These are phyloP conservation scores for Micropterix aruncella DNA, from an alignment of 2,888 invertebrate genomes.

Conservation along the genomic window DNA sequence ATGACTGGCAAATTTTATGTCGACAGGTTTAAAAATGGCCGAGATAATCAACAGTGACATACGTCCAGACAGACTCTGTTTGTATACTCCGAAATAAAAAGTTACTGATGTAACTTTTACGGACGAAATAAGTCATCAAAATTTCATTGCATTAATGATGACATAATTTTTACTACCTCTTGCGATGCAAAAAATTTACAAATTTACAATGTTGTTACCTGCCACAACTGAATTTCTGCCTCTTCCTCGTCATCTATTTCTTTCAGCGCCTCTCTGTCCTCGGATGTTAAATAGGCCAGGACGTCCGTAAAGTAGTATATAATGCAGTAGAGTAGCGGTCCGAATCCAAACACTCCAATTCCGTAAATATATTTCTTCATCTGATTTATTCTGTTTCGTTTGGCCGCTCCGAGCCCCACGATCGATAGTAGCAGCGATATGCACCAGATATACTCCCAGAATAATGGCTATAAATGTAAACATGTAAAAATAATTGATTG, in stretches of 20 bases:
- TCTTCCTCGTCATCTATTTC: slow-evolving; percentile 40
- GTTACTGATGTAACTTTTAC: too few species aligned
- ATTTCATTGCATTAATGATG: too few species aligned
- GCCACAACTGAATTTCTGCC: slow-evolving; percentile 63
- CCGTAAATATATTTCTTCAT: slow-evolving; percentile 73
- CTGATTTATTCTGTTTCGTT: slow-evolving; percentile 65
- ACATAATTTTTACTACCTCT: neutral
- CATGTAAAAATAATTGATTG: too few species aligned
- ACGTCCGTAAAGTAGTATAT: slow-evolving; percentile 75
- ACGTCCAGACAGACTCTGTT: too few species aligned
- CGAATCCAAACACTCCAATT: slow-evolving; percentile 60
- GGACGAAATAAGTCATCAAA: too few species aligned
- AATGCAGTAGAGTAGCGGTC: slow-evolving; percentile 70
- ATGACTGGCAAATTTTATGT: too few species aligned
- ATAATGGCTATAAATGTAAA: slow-evolving; percentile 48
- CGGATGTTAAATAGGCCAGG: slow-evolving; percentile 51
- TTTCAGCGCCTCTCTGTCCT: slow-evolving; percentile 25
- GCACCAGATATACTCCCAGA: slow-evolving; percentile 94
- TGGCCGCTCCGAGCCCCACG: slow-evolving; percentile 73
- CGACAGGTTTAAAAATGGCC: too few species aligned
- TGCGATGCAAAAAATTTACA: too few species aligned
- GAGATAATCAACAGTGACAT: too few species aligned
- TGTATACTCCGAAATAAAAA: too few species aligned
- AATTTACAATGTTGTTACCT: slow-evolving; percentile 51
- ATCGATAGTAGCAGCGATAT: slow-evolving; percentile 70